Percentiles rank a stretch among this genome's conserved stretches.
Evolutionary conservation across 2,797 vertebrate genomes (phyloP).

Genomic region (Mycteria americana): DNA sequence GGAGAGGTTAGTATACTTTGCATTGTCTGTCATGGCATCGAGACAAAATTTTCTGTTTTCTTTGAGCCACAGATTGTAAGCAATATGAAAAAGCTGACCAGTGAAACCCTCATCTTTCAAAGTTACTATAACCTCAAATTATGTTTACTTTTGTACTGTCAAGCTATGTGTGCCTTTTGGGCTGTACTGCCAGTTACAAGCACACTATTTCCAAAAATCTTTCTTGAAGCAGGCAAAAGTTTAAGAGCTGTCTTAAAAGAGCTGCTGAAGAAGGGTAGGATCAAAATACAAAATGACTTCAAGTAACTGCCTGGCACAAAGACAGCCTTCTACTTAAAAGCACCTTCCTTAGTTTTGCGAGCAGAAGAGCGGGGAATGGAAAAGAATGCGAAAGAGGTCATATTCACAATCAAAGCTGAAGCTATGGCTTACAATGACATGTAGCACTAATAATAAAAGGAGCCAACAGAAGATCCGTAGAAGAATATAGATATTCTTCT

Average conservation of each 20-base stretch:
- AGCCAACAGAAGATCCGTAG: neutral
- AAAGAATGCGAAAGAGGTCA: neutral
- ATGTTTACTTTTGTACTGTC: neutral
- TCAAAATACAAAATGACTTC: constrained; percentile 1
- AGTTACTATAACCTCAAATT: neutral
- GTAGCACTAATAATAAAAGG: neutral
- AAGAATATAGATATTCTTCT: too few relatives aligned
- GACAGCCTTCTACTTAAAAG: neutral
- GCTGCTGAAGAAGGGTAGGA: neutral
- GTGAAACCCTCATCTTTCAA: neutral
- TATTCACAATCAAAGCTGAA: neutral
- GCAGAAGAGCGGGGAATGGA: neutral
- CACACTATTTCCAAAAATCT: neutral
- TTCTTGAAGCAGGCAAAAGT: neutral
- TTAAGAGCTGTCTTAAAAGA: neutral
- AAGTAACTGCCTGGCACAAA: neutral
- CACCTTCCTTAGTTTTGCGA: neutral
- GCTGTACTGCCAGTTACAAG: neutral
- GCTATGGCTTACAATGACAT: neutral
- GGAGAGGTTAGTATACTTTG: neutral
- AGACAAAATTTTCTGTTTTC: neutral
- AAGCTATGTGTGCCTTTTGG: neutral
- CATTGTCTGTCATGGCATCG: fast-evolving
- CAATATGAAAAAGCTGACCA: neutral
- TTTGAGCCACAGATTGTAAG: neutral